These are phyloP conservation scores for Vulpes vulpes DNA, from an alignment of 2,113 vertebrate genomes.

Conservation along the genomic window DNA sequence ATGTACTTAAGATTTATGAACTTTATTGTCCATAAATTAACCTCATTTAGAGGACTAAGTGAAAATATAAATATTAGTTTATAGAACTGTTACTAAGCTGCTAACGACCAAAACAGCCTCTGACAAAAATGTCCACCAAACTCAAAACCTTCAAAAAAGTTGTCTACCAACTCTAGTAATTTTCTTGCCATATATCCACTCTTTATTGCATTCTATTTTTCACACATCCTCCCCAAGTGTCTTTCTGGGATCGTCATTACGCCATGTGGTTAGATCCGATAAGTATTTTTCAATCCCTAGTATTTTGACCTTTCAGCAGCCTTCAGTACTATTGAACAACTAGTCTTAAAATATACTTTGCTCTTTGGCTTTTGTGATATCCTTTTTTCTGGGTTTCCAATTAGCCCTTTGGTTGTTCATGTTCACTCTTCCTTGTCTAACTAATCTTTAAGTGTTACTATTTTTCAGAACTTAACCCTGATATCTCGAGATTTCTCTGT, in stretches of 20 bases:
- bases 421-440: background rate
- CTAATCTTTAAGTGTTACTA: background rate
- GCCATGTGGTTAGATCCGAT: background rate
- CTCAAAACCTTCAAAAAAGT: background rate
- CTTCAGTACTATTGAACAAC: background rate
- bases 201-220: background rate
- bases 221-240: background rate
- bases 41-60: background rate
- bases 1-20: background rate
- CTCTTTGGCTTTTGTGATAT: background rate
- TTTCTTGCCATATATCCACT: background rate
- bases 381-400: background rate
- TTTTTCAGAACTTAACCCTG: background rate
- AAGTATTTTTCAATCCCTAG: background rate
- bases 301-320: background rate
- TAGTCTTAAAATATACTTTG: background rate
- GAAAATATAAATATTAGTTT: background rate
- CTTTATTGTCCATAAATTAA: background rate
- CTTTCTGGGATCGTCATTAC: background rate
- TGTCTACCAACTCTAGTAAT: background rate
- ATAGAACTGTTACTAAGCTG: background rate
- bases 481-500: background rate
- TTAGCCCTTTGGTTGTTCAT: background rate
- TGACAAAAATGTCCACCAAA: background rate
- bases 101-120: background rate